Base-by-base conservation (phyloP, 2,888 invertebrate species). In the Plusia festucae region DNA sequence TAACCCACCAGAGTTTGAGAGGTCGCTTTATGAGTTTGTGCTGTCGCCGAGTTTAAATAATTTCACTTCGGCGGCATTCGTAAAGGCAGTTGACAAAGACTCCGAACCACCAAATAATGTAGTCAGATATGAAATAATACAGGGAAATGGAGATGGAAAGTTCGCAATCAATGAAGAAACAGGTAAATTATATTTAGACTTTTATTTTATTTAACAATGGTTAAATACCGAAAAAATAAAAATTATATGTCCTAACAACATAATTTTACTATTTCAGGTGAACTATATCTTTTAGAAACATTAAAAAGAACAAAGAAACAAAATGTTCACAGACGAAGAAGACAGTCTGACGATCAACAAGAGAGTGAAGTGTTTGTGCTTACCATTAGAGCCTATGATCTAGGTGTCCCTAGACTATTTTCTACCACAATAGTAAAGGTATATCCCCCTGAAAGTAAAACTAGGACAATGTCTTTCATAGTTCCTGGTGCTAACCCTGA, bases 31-130 rank as follows among this genome's bases (percentile, higher is more conserved):
- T 86, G 97, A 97, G 87, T 98, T 98, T 81, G 97, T 98, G 76
- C 90, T 99, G 68, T 97, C 97, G 54, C 95, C 97, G 8, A 97
- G 97, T 85, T 93, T 97, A 76, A 96, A 95, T 72, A 96, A 97
- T 82, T 98, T 98, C 83, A 98, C 98, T 4, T 96, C 96, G 54
- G 96, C 97, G 59, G 97, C 98, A n/a, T 95, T 97, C 81, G 96
- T 98, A 62, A 97, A 97, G 94, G 99, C 99, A 56, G 95, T 96
- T 68, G 98, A 99, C 90, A 96, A 96, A 84, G 98, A 99, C 89
- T 96, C 98, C 20, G 97, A 97, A 73, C 93, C 97, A 54, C 98
- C 98, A 56, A 98, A 98, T 90, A 98, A 98, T 90, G 96, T 97
- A 85, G 96, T 98, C 22, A 96, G 97, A 85, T 98, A 98, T 89